Evolutionary conservation across 2,797 vertebrate genomes (phyloP), one percentile per base, ranked within the genome.

Genomic region (Enteromius treurensis): DNA sequence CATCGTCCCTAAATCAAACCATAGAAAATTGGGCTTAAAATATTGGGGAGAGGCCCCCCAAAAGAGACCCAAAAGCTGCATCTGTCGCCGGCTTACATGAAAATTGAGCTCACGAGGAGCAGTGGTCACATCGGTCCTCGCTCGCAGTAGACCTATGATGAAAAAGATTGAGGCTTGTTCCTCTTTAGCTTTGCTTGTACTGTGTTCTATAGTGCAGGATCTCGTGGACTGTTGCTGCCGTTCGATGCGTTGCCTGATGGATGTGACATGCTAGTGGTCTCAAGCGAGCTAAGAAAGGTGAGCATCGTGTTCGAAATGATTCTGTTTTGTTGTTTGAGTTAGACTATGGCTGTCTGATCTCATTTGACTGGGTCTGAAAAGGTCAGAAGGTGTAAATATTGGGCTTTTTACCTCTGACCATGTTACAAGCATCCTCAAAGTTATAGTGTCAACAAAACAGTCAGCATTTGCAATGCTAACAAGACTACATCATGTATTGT

Each of bases 1-100:
- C 88, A 91, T 91, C 89, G 84, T 85, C 86, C 84, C 86, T 79
- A 88, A 90, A 92, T 90, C 88, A 91, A 91, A 89, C 90, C 91
- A 89, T 88, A 91, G 90, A 91, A 90, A 90, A 88, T 88, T 88
- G 90, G 88, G 86, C 88, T 91, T 91, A 94, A 94, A 92, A 95
- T 91, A 91, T 93, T 85, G 91, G 93, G 93, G 93, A 94, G 93
- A 93, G 91, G 81, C 91, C 93, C 93, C 90, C 91, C 91, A 92
- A 93, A 94, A 93, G 92, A 92, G 65, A 77, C 91, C 82, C 83
- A 85, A 89, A 89, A 88, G 84, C 87, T 89, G 92, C 94, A 94
- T 95, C 94, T 94, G 93, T 94, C 93, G 90, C 92, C 90, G 90
- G 91, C 89, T 90, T 92, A 93, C 91, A 93, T 93, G 88, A 94